A percentile compares a stretch with the other conserved stretches of the same genome.
Conservation (phyloP, 2,797 vertebrate species). For the Pterois miles region DNA sequence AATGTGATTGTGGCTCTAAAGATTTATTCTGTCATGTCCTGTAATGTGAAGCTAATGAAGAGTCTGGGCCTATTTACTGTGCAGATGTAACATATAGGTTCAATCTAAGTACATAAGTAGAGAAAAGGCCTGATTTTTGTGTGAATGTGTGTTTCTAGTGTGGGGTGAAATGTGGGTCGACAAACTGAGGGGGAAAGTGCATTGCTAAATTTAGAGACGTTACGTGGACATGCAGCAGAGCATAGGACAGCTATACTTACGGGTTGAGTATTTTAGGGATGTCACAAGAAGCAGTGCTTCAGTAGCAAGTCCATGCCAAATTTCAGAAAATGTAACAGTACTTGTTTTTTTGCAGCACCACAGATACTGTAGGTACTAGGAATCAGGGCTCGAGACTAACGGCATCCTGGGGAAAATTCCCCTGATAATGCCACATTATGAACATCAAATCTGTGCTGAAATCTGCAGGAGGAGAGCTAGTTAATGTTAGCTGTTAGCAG, state of each 20-base stretch:
- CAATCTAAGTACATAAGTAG: neutral
- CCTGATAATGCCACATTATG: too few relatives aligned
- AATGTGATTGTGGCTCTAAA: neutral
- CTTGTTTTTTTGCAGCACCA: too few relatives aligned
- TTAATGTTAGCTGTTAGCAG: too few relatives aligned
- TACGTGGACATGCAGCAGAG: slow-evolving; percentile 20
- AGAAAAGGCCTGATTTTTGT: neutral
- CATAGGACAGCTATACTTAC: slow-evolving; percentile 11
- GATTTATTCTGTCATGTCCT: neutral
- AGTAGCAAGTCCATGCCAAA: too few relatives aligned
- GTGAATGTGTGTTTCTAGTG: neutral
- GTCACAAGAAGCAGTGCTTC: too few relatives aligned
- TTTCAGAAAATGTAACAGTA: too few relatives aligned
- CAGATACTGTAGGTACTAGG: too few relatives aligned
- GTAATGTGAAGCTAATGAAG: neutral
- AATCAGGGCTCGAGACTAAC: too few relatives aligned
- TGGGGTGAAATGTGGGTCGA: slow-evolving; percentile 21
- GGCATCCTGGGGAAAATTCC: too few relatives aligned
- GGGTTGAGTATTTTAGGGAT: neutral
- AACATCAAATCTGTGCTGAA: too few relatives aligned
- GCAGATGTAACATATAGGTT: neutral
- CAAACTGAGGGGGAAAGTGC: slow-evolving; percentile 28
- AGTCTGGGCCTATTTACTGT: neutral
- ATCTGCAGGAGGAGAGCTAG: too few relatives aligned
- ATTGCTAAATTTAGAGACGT: slow-evolving; percentile 62